Evolutionary conservation across 2,113 vertebrate genomes (phyloP).

Genomic region (rat (Rattus norvegicus)): GRCr8 NC_086024.1:99544001-99544500

Average conservation of each 20-base stretch:
- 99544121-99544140: slow-evolving; percentile 35
- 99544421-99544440: background rate
- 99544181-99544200: background rate
- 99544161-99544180: slow-evolving; percentile 60
- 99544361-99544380: slow-evolving; percentile 35
- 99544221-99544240: slow-evolving; percentile 56
- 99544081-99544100: slow-evolving; percentile 24
- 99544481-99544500: background rate
- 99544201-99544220: slow-evolving; percentile 21
- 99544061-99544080: background rate
- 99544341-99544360: slow-evolving; percentile 51
- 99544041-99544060: slow-evolving; percentile 31
- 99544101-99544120: background rate
- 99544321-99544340: slow-evolving; percentile 61
- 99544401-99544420: background rate
- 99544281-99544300: slow-evolving; percentile 67
- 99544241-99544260: slow-evolving; percentile 55
- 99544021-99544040: slow-evolving; percentile 47
- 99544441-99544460: background rate
- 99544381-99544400: slow-evolving; percentile 5
- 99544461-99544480: background rate
- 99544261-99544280: slow-evolving; percentile 53
- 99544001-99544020: slow-evolving; percentile 50
- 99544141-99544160: slow-evolving; percentile 33
- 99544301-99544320: slow-evolving; percentile 67